Conservation (phyloP, 1,140 invertebrate genomes). For the Saccostrea echinata region DNA sequence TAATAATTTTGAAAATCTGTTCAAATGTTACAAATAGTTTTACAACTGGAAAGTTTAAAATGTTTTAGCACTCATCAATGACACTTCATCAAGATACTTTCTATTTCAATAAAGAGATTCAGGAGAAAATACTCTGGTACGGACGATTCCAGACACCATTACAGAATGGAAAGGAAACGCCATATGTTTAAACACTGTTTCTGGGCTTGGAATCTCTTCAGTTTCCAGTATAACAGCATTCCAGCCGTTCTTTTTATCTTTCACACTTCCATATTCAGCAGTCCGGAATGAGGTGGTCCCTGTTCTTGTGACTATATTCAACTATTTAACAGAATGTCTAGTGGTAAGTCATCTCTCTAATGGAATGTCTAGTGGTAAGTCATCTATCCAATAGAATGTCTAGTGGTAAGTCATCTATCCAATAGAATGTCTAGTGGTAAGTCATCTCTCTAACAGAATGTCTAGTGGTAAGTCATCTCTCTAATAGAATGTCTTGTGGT, state of each 20-base stretch:
- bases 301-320: conserved; percentile 94
- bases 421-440: no score
- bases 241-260: conserved; percentile 92
- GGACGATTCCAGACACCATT: conserved; percentile 90
- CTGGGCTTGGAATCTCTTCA: conserved; percentile 90
- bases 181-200: conserved; percentile 91
- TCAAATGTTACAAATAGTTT: no score
- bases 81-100: not conserved
- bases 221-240: conserved; percentile 87
- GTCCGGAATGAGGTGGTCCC: conserved; percentile 94
- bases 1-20: no score
- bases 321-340: conserved; percentile 87
- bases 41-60: no score
- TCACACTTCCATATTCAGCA: conserved; percentile 94
- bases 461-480: no score
- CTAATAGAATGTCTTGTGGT: no score
- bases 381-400: no score
- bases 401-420: no score
- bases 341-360: conserved; percentile 81
- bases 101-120: conserved; percentile 73
- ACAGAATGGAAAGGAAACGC: conserved; percentile 96
- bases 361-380: no score
- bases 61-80: no score
- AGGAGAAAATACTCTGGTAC: conserved; percentile 80
- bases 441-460: no score